phyloP scores from a whole-genome alignment of 2,113 vertebrate genomes.

The Eclectus roratus region DNA sequence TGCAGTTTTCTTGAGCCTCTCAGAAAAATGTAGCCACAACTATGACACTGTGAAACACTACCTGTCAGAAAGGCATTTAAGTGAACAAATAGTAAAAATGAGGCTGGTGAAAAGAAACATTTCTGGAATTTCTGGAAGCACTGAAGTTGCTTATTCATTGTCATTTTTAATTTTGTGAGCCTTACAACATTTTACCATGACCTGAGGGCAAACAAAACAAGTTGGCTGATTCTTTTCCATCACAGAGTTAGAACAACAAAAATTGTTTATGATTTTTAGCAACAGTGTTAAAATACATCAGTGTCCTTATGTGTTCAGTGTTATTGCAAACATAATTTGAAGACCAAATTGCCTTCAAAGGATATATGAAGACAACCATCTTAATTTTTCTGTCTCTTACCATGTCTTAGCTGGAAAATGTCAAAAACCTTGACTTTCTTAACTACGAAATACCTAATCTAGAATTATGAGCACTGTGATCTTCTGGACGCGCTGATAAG shows the following conservation, averaged over 20 bases:
- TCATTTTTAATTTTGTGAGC: not conserved
- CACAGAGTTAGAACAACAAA: constrained; percentile 20
- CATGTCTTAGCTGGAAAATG: not conserved
- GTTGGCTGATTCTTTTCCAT: constrained; percentile 15
- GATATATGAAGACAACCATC: not conserved
- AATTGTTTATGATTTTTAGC: constrained; percentile 47
- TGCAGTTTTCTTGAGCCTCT: not conserved
- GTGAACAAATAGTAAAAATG: not conserved
- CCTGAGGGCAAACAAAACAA: constrained; percentile 48
- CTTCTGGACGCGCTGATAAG: not conserved
- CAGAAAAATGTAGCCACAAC: not conserved
- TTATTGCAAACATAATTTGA: constrained; percentile 38
- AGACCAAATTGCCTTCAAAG: constrained; percentile 49
- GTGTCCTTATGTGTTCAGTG: constrained; percentile 27
- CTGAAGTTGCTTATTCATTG: not conserved
- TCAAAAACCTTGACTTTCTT: not conserved
- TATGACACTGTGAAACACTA: not conserved
- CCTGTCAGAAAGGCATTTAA: not conserved
- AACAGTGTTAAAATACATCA: constrained; percentile 28
- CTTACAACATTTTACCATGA: constrained; percentile 16
- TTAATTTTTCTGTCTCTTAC: constrained; percentile 39
- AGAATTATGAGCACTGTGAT: not conserved
- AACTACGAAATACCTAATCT: not conserved
- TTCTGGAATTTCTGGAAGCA: not conserved
- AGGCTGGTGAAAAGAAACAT: not conserved